phyloP scores from a whole-genome alignment of 2,113 vertebrate species.

The Anarrhichthys ocellatus region DNA sequence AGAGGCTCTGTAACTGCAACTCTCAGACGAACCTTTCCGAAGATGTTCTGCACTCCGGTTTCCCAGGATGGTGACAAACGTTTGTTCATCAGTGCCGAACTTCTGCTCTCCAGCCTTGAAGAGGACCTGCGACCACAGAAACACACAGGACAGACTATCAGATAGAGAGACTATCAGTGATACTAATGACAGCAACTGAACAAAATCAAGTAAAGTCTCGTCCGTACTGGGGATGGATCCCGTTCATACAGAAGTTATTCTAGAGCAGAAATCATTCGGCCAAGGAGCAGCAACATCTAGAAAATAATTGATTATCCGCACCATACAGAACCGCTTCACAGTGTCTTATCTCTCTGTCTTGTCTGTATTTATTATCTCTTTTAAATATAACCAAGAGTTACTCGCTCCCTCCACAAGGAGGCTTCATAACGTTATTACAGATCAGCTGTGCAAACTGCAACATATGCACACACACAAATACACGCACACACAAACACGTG shows the following conservation, averaged over 20 bases:
- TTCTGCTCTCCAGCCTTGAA: conserved; percentile 95
- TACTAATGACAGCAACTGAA: background rate
- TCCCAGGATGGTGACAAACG: conserved; percentile 94
- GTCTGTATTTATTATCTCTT: background rate
- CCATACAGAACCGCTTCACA: background rate
- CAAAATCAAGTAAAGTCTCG: background rate
- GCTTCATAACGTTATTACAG: background rate
- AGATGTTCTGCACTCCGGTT: conserved; percentile 91
- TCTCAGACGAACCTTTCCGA: conserved; percentile 85
- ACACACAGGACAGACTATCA: background rate
- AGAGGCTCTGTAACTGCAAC: background rate
- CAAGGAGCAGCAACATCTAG: background rate
- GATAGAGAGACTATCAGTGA: background rate
- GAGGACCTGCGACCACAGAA: conserved; percentile 81
- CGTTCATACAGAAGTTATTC: background rate
- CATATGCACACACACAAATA: background rate
- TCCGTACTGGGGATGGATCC: background rate
- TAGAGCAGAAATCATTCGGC: background rate
- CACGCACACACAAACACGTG: background rate
- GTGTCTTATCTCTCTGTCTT: background rate
- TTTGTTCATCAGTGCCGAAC: conserved; percentile 94
- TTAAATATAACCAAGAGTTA: background rate
- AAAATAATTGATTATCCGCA: background rate
- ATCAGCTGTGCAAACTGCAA: background rate
- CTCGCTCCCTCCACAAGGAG: conserved; percentile 25